phyloP scores from a whole-genome alignment of 2,888 invertebrate genomes.

The Apodemia mormo region DNA sequence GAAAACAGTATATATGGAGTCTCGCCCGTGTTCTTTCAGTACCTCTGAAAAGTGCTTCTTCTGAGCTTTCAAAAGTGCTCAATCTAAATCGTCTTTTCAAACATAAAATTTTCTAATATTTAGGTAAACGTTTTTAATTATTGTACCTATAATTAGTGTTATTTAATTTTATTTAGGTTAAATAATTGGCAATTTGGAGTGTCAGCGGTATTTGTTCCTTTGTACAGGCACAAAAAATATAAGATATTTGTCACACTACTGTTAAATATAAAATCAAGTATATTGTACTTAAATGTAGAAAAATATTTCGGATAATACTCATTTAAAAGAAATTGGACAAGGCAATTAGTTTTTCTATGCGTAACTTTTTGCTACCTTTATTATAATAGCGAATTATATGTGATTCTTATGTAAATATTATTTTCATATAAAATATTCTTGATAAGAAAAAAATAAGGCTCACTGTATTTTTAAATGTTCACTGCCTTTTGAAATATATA shows the following conservation, averaged over 20 bases:
- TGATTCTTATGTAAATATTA: conserved; percentile 12
- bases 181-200: neutral
- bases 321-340: neutral
- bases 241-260: neutral
- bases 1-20: too few relatives aligned
- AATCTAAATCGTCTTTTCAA: neutral
- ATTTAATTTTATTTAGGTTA: neutral
- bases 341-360: neutral
- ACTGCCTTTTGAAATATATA: conserved; percentile 13
- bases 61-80: too few relatives aligned
- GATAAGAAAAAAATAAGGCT: neutral
- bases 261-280: neutral
- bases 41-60: too few relatives aligned
- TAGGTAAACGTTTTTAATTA: neutral
- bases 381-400: conserved; percentile 1
- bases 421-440: conserved; percentile 9
- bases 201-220: conserved; percentile 17
- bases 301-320: neutral
- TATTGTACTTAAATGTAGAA: neutral
- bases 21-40: too few relatives aligned
- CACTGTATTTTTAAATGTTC: conserved; percentile 7
- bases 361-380: conserved; percentile 7
- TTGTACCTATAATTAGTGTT: neutral
- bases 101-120: neutral
- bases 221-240: conserved; percentile 12